These are phyloP conservation scores for Dipodomys ordii DNA, from an alignment of 2,113 vertebrate genomes.

Conservation along the genomic window DNA sequence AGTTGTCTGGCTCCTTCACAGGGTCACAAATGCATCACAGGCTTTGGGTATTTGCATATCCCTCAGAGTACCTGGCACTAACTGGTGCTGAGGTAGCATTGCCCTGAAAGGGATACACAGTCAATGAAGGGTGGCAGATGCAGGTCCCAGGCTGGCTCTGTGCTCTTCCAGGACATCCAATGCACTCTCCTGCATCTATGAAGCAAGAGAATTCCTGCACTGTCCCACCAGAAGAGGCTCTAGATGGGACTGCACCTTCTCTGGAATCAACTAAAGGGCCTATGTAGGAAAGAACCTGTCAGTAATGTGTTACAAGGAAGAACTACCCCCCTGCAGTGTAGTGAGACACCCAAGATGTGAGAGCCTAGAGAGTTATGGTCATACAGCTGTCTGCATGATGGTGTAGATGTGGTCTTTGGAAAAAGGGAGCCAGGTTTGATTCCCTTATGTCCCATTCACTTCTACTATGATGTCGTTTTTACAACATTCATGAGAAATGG, in stretches of 20 bases:
- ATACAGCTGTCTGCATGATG: neutral
- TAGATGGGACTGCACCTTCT: neutral
- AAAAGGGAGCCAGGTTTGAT: neutral
- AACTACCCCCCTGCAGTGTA: neutral
- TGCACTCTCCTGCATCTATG: neutral
- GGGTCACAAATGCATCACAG: too few species aligned
- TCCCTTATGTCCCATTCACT: neutral
- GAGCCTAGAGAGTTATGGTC: neutral
- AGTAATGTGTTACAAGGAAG: neutral
- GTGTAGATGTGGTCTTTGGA: neutral
- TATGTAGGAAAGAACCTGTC: neutral
- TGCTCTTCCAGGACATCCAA: neutral
- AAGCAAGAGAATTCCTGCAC: too few species aligned
- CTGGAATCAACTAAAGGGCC: neutral
- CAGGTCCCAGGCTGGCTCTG: neutral
- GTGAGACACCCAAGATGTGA: neutral
- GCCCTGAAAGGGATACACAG: neutral
- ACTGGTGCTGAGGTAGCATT: neutral
- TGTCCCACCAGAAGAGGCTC: neutral
- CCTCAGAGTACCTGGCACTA: neutral
- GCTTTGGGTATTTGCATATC: neutral
- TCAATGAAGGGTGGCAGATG: too few species aligned
- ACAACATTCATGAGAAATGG: neutral
- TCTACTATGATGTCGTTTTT: neutral
- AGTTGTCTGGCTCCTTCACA: neutral